A percentile compares a stretch with the other conserved stretches of the same genome.
Conservation (phyloP, 2,113 vertebrate genomes). For the Oceanodroma tethys region DNA sequence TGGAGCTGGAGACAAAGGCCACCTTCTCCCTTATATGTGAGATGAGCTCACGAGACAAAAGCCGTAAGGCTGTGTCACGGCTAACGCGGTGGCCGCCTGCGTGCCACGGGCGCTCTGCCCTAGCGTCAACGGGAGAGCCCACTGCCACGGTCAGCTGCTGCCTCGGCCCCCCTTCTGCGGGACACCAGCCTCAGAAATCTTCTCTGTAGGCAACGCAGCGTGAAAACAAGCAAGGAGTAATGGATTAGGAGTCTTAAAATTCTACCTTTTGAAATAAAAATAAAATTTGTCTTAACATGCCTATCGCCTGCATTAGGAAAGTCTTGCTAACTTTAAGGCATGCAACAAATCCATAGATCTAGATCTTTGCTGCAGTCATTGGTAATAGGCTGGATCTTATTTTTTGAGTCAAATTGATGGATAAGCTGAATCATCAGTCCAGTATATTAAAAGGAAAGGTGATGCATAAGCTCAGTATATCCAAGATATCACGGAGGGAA, state of each 20-base stretch:
- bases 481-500: background rate
- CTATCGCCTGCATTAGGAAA: background rate
- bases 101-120: background rate
- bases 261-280: background rate
- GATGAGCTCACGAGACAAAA: background rate
- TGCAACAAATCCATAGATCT: background rate
- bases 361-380: background rate
- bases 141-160: background rate
- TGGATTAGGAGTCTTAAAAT: background rate
- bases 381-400: background rate
- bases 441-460: background rate
- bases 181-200: background rate
- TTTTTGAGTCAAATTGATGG: background rate
- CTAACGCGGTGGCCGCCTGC: background rate
- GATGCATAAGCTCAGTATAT: background rate
- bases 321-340: background rate
- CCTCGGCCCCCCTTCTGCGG: background rate
- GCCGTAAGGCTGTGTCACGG: background rate
- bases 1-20: constrained; percentile 34
- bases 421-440: background rate
- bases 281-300: background rate
- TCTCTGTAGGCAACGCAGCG: background rate
- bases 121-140: background rate
- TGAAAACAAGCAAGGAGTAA: background rate
- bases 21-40: background rate